These are phyloP conservation scores for Clostera curtula DNA, from an alignment of 2,888 invertebrate genomes.

Conservation along the genomic window DNA sequence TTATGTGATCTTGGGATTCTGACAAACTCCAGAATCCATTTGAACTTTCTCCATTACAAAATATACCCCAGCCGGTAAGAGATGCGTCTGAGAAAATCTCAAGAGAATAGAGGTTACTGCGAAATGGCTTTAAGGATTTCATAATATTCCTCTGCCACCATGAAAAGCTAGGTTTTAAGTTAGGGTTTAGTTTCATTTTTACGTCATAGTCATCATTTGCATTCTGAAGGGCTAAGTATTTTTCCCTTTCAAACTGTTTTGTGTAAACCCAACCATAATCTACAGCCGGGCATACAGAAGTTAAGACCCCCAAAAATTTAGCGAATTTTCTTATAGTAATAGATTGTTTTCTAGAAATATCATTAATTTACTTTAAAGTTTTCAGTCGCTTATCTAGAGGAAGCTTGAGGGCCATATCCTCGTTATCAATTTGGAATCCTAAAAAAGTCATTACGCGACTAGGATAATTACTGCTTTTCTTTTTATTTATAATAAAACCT, in stretches of 20 bases:
- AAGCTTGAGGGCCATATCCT: conserved; percentile 1
- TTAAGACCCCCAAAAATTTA: conserved; percentile 3
- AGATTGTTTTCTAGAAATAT: conserved; percentile 3
- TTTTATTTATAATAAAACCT: conserved; percentile 2
- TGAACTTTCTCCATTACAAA: conserved; percentile 2
- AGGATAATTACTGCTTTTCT: conserved; percentile 1
- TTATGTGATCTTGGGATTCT: too few relatives aligned
- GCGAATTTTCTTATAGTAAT: conserved; percentile 3
- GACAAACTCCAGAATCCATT: conserved; percentile 1
- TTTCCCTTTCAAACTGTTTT: conserved; percentile 2
- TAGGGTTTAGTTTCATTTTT: background rate
- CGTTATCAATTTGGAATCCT: conserved; percentile 5
- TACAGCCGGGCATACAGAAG: conserved; percentile 3
- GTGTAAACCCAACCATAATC: conserved; percentile 2
- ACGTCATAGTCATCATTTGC: background rate
- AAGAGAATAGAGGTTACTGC: too few relatives aligned
- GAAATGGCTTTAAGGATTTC: background rate
- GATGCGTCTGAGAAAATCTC: too few relatives aligned
- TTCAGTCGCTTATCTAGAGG: conserved; percentile 3
- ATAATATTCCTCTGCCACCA: background rate
- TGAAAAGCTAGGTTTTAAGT: background rate
- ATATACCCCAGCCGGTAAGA: too few relatives aligned
- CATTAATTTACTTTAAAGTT: conserved; percentile 1
- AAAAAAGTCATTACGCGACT: conserved; percentile 1
- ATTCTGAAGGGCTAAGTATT: conserved; percentile 1